Percentiles rank a stretch among this genome's conserved stretches.
These are phyloP conservation scores for Smittia aterrima DNA, from an alignment of 2,888 invertebrate species.

Conservation along the genomic window DNA sequence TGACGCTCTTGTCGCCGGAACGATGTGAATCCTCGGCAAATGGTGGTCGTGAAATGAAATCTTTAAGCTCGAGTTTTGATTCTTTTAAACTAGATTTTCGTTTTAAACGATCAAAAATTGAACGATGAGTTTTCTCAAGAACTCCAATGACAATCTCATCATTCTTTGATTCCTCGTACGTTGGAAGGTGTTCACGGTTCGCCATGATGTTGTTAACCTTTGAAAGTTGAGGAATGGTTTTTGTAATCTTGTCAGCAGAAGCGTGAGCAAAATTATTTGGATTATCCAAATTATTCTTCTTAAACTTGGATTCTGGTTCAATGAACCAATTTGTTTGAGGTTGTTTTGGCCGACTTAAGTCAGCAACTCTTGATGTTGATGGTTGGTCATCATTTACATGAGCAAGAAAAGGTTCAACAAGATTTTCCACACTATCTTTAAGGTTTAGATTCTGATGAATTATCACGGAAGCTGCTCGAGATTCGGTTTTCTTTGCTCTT, in stretches of 20 bases:
- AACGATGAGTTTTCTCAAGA: not conserved
- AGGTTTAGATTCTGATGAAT: slow-evolving; percentile 34
- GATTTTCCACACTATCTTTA: slow-evolving; percentile 45
- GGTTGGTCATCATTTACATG: slow-evolving; percentile 30
- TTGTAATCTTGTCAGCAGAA: not conserved
- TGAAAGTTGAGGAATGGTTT: slow-evolving; percentile 16
- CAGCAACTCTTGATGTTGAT: not conserved
- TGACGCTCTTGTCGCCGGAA: slow-evolving; percentile 45
- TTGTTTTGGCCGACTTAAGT: slow-evolving; percentile 40
- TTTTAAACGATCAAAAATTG: slow-evolving; percentile 48
- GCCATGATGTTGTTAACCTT: not conserved
- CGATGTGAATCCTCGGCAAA: slow-evolving; percentile 45
- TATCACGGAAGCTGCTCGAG: slow-evolving; percentile 20
- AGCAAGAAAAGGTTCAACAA: slow-evolving; percentile 42
- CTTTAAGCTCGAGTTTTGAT: slow-evolving; percentile 49
- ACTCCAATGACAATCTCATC: slow-evolving; percentile 28
- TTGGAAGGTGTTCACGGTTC: not conserved
- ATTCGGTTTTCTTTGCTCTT: not conserved
- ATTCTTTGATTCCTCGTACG: slow-evolving; percentile 27
- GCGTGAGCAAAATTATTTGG: not conserved
- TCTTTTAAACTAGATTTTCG: slow-evolving; percentile 50
- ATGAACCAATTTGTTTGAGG: slow-evolving; percentile 51
- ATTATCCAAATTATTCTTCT: slow-evolving; percentile 24
- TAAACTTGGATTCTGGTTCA: slow-evolving; percentile 11
- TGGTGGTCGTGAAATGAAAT: slow-evolving; percentile 52